Conservation (phyloP, 2,797 vertebrate genomes). For the Brotula barbata region DNA sequence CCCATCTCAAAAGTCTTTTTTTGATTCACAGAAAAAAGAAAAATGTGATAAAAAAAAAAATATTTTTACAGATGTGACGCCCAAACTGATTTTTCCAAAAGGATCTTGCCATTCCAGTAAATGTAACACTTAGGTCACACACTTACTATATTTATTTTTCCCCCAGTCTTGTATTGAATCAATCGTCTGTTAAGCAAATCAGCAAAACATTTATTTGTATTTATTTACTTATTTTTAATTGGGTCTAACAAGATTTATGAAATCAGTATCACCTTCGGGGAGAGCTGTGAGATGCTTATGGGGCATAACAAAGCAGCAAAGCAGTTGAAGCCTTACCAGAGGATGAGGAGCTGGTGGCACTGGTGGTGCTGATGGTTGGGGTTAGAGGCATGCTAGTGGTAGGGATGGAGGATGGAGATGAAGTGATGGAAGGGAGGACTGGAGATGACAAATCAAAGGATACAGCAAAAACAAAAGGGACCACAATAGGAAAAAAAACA, state of each 20-base stretch:
- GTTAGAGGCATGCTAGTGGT: conserved; percentile 70
- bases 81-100: not conserved
- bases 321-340: conserved; percentile 63
- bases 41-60: not conserved
- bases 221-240: not conserved
- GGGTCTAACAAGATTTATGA: too few species aligned
- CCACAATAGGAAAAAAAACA: conserved; percentile 17
- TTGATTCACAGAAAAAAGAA: not conserved
- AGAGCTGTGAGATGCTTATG: not conserved
- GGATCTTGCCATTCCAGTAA: not conserved
- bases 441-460: conserved; percentile 44
- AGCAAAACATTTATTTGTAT: too few species aligned
- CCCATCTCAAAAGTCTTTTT: conserved; percentile 18
- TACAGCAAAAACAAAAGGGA: conserved; percentile 25
- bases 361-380: conserved; percentile 42
- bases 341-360: conserved; percentile 32
- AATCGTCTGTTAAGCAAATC: too few species aligned
- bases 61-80: not conserved
- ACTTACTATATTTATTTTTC: too few species aligned
- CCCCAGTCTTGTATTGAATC: too few species aligned
- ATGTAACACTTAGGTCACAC: too few species aligned
- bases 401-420: conserved; percentile 48
- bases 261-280: not conserved
- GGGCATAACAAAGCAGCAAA: conserved; percentile 15
- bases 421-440: conserved; percentile 45